Evolutionary conservation across 2,113 vertebrate genomes (phyloP), one percentile per base, ranked within the genome.

Genomic region (Pterophyllum scalare): DNA sequence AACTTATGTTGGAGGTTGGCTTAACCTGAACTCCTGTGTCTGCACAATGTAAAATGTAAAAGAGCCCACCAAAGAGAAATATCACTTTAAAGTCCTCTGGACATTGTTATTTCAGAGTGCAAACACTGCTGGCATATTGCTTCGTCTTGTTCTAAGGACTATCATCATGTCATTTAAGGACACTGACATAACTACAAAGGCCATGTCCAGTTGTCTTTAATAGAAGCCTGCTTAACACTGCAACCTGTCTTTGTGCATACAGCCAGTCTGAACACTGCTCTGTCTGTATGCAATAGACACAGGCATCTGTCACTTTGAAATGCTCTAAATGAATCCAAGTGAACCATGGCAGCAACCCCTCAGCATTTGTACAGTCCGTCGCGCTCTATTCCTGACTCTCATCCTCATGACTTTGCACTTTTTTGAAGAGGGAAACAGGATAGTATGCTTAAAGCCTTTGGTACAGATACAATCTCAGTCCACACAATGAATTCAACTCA

Each of bases 231-330:
- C 82, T 82, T 90, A 90, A 85, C 15, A 70, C 52, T 58, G 80
- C 61, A 82, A 79, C 82, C 83, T 87, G 86, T 86, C 86, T 86
- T 59, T 52, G 8, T 54, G 76, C 8, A 22, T 85, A 35, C 72
- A 59, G 80, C 22, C 74, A 38, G 57, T 61, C 79, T 60, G 46
- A 76, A 72, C 24, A 26, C 20, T 58, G 74, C 43, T 72, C 56
- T 26, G 28, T 78, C 43, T 67, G 61, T 64, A 40, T 57, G 67
- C 76, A 82, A 90, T 59, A 78, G 62, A 84, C 58, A 70, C 59
- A 24, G 84, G 59, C 89, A 91, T 88, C 88, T 84, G 87, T 86
- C 90, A 83, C 81, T 80, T 94, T 46, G 31, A 70, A 85, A 88
- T 59, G 70, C 46, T 87, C 70, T 56, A 38, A 79, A 19, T 60